phyloP scores from a whole-genome alignment of 2,797 vertebrate genomes.

The Acrossocheilus wenchowensis region DNA sequence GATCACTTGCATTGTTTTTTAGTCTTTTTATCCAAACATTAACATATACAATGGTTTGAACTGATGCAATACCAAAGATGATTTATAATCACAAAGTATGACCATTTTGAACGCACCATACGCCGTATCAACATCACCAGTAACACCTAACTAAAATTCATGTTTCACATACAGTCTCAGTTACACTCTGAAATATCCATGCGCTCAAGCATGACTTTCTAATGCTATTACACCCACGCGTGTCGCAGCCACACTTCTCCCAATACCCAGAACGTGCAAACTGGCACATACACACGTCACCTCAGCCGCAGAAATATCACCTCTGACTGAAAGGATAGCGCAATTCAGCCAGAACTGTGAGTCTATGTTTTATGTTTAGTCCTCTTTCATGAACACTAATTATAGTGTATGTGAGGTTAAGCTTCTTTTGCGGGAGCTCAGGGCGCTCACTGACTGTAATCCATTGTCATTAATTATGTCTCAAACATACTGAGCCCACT shows the following conservation, averaged over 20 bases:
- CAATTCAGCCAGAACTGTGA: slow-evolving; percentile 14
- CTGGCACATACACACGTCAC: slow-evolving; percentile 31
- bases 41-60: not conserved
- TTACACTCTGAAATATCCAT: slow-evolving; percentile 13
- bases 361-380: slow-evolving; percentile 38
- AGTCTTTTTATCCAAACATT: not conserved
- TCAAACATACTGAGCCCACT: slow-evolving; percentile 78
- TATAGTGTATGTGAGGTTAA: slow-evolving; percentile 74
- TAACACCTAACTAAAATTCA: slow-evolving; percentile 27
- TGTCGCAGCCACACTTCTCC: slow-evolving; percentile 32
- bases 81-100: not conserved
- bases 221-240: slow-evolving; percentile 37
- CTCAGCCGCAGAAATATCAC: slow-evolving; percentile 25
- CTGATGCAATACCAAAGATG: not conserved
- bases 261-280: slow-evolving; percentile 30
- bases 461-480: slow-evolving; percentile 84
- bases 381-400: slow-evolving; percentile 62
- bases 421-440: slow-evolving; percentile 58
- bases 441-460: slow-evolving; percentile 69
- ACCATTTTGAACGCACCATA: not conserved
- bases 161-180: slow-evolving; percentile 1
- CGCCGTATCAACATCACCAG: slow-evolving; percentile 40
- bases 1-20: not conserved
- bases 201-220: slow-evolving; percentile 24
- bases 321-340: slow-evolving; percentile 22